Percentiles rank a stretch among this genome's conserved stretches.
Evolutionary conservation across 2,113 vertebrate species (phyloP).

Genomic region (Platysternon megacephalum): DNA sequence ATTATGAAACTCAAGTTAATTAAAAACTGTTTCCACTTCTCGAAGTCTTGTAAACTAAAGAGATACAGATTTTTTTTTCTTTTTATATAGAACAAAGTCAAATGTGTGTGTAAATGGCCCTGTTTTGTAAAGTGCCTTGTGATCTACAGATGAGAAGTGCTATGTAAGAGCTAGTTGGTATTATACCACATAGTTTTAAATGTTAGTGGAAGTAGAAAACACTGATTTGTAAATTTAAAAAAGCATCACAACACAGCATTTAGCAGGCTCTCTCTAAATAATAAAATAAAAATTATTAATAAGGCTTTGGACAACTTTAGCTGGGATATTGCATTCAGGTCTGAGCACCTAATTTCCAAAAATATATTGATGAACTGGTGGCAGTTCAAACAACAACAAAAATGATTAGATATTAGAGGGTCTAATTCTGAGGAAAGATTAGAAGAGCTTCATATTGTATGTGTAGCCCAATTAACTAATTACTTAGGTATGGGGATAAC

Average conservation of each 20-base stretch:
- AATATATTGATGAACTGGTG: neutral
- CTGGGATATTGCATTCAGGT: neutral
- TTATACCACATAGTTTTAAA: neutral
- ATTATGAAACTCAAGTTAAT: neutral
- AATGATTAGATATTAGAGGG: neutral
- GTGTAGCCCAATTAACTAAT: neutral
- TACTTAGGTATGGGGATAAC: no score
- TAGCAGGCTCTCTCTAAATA: neutral
- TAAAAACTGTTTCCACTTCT: neutral
- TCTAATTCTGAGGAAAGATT: neutral
- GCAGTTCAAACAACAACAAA: neutral
- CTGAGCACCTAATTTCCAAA: neutral
- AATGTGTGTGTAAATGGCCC: neutral
- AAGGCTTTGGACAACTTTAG: neutral
- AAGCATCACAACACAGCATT: neutral
- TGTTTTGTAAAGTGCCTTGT: neutral
- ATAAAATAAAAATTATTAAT: neutral
- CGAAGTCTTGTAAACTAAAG: neutral
- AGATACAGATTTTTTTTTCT: neutral
- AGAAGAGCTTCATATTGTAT: neutral
- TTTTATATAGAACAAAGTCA: no score
- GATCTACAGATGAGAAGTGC: neutral
- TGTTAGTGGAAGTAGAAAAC: neutral
- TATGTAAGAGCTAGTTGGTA: neutral
- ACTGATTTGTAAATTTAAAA: neutral